A percentile compares a stretch with the other conserved stretches of the same genome.
phyloP scores from a whole-genome alignment of 2,888 invertebrate species.

The Dasysyrphus tricinctus region DNA sequence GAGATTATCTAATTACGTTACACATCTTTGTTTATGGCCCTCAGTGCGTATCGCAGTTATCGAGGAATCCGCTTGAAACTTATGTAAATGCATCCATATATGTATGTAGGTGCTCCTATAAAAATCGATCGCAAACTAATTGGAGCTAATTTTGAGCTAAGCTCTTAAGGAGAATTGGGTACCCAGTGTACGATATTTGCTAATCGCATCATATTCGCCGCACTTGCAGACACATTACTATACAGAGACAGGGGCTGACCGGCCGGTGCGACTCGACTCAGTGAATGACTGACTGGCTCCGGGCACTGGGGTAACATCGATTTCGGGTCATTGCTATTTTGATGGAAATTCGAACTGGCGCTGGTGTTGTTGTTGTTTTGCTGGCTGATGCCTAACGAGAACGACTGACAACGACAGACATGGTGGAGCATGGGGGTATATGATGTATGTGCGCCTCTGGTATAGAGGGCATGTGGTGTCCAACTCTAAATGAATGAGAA shows the following conservation, averaged over 20 bases:
- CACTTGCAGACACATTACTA: slow-evolving; percentile 42
- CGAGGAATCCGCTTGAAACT: slow-evolving; percentile 46
- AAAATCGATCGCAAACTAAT: slow-evolving; percentile 64
- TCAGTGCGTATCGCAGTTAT: slow-evolving; percentile 37
- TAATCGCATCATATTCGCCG: slow-evolving; percentile 70
- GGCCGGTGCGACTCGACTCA: slow-evolving; percentile 26
- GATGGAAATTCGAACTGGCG: slow-evolving; percentile 72
- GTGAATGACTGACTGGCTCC: slow-evolving; percentile 46
- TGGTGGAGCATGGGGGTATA: slow-evolving; percentile 26
- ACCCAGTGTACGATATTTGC: slow-evolving; percentile 64
- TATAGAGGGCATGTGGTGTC: slow-evolving; percentile 27
- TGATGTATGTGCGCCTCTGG: background rate
- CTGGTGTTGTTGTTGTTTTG: slow-evolving; percentile 30
- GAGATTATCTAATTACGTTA: slow-evolving; percentile 69
- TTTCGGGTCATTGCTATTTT: slow-evolving; percentile 75
- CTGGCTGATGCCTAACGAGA: slow-evolving; percentile 48
- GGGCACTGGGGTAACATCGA: slow-evolving; percentile 59
- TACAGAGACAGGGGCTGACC: slow-evolving; percentile 15
- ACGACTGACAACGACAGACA: slow-evolving; percentile 28
- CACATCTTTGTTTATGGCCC: slow-evolving; percentile 38
- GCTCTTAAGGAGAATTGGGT: slow-evolving; percentile 61
- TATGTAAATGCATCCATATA: background rate
- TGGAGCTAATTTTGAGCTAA: slow-evolving; percentile 69
- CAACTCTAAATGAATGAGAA: slow-evolving; percentile 49
- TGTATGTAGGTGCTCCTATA: slow-evolving; percentile 6